Evolutionary conservation across 1,140 invertebrate species (phyloP).

Genomic region (Anoplolepis gracilipes): DNA sequence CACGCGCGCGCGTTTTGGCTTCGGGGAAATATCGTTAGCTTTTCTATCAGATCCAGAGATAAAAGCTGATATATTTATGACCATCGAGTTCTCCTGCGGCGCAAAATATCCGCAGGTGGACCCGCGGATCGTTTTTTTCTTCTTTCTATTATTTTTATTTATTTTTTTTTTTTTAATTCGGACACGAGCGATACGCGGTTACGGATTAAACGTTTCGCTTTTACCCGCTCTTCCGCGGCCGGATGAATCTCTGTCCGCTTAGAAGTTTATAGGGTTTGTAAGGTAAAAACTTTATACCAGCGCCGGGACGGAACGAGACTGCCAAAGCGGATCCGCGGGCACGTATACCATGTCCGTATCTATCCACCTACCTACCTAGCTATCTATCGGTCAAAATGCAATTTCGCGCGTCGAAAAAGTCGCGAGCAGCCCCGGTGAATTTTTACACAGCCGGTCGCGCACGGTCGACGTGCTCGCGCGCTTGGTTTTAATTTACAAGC

Average conservation of each 20-base stretch:
- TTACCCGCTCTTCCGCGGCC: constrained; percentile 11
- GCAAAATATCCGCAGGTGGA: constrained; percentile 1
- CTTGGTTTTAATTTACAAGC: constrained; percentile 46
- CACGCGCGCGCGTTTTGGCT: background rate
- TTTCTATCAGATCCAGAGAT: background rate
- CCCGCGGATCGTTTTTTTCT: background rate
- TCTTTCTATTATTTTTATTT: background rate
- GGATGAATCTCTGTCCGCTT: constrained; percentile 4
- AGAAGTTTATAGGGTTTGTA: constrained; percentile 40
- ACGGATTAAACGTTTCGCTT: constrained; percentile 26
- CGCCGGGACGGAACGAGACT: background rate
- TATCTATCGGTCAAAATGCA: constrained; percentile 31
- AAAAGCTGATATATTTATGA: constrained; percentile 24
- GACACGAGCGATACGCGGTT: constrained; percentile 1
- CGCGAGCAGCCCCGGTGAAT: constrained; percentile 8
- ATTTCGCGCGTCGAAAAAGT: constrained; percentile 35
- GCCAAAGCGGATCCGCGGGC: constrained; percentile 32
- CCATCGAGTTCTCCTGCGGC: background rate
- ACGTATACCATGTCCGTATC: background rate
- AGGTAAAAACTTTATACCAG: constrained; percentile 26
- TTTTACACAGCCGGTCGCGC: constrained; percentile 2
- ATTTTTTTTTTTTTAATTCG: background rate
- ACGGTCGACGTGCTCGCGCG: background rate
- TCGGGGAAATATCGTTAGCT: background rate
- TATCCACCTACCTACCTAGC: no score